phyloP scores from a whole-genome alignment of 2,797 vertebrate genomes.

The Cercopithecus hamlyni region DNA sequence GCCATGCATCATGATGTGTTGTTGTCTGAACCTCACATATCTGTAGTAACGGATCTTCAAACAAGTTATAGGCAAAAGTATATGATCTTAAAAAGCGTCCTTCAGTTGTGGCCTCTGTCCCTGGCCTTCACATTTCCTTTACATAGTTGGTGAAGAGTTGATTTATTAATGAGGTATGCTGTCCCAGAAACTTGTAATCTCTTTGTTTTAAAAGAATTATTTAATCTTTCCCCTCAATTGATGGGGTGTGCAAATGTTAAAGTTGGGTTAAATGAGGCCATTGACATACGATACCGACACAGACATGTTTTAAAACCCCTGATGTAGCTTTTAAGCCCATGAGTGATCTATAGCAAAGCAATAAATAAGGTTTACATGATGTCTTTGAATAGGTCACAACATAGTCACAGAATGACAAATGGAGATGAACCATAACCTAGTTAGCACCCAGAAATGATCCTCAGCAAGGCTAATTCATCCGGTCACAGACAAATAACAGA shows the following conservation, averaged over 20 bases:
- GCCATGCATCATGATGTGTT: neutral
- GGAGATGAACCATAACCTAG: conserved; percentile 46
- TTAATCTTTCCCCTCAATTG: conserved; percentile 48
- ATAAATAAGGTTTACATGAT: conserved; percentile 57
- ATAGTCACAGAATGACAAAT: conserved; percentile 69
- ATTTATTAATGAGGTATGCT: conserved; percentile 36
- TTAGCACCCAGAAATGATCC: conserved; percentile 54
- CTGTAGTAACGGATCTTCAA: neutral
- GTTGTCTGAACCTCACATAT: neutral
- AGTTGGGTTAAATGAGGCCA: conserved; percentile 62
- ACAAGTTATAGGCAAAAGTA: neutral
- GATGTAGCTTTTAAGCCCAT: neutral
- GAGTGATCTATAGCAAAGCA: conserved; percentile 64
- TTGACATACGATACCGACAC: conserved; percentile 66
- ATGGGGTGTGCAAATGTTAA: conserved; percentile 66
- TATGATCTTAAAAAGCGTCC: neutral
- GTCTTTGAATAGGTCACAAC: conserved; percentile 55
- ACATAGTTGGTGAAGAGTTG: neutral
- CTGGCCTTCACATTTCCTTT: neutral
- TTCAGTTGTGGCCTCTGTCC: conserved; percentile 26
- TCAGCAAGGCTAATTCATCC: conserved; percentile 36
- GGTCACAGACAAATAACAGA: neutral
- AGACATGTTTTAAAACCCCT: conserved; percentile 55
- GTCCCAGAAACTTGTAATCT: conserved; percentile 18
- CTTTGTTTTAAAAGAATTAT: conserved; percentile 40